Evolutionary conservation across 2,888 invertebrate genomes (phyloP).

Genomic region (Gonocerus acuteangulatus): DNA sequence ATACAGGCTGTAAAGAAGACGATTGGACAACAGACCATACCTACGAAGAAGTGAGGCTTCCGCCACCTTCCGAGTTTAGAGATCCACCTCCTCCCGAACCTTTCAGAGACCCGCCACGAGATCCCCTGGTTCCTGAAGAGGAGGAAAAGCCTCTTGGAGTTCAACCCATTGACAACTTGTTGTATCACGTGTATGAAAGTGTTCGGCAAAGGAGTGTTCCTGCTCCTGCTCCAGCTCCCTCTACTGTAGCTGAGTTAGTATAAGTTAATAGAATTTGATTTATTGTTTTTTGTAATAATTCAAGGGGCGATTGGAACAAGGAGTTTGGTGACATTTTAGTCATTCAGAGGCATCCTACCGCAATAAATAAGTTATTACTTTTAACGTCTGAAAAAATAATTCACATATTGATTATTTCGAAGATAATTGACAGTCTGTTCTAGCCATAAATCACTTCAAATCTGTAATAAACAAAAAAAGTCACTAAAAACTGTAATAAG

Average conservation of each 20-base stretch:
- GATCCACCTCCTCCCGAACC: slow-evolving; percentile 69
- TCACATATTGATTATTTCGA: too few species aligned
- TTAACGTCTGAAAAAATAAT: too few species aligned
- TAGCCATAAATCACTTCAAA: too few species aligned
- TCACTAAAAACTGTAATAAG: too few species aligned
- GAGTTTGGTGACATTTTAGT: too few species aligned
- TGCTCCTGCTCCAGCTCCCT: slow-evolving; percentile 4
- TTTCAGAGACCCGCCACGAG: slow-evolving; percentile 46
- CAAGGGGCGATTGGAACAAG: too few species aligned
- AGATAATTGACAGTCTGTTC: too few species aligned
- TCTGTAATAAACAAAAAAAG: too few species aligned
- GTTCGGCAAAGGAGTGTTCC: slow-evolving; percentile 41
- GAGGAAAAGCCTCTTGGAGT: slow-evolving; percentile 27
- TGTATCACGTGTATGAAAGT: slow-evolving; percentile 75
- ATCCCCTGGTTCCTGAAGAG: slow-evolving; percentile 36
- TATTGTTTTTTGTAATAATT: background rate
- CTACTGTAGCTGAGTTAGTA: background rate
- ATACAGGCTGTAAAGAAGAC: slow-evolving; percentile 17
- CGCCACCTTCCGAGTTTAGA: slow-evolving; percentile 77
- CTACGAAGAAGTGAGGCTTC: slow-evolving; percentile 55
- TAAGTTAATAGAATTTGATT: background rate
- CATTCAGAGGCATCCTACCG: too few species aligned
- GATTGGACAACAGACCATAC: slow-evolving; percentile 35
- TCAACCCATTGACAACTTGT: slow-evolving; percentile 58
- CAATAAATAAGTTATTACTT: too few species aligned